Percentiles rank a stretch among this genome's conserved stretches.
Evolutionary conservation across 37 sponge, comb jelly and placozoan species (phyloP).

Genomic region (Aplysina aerophoba): DNA sequence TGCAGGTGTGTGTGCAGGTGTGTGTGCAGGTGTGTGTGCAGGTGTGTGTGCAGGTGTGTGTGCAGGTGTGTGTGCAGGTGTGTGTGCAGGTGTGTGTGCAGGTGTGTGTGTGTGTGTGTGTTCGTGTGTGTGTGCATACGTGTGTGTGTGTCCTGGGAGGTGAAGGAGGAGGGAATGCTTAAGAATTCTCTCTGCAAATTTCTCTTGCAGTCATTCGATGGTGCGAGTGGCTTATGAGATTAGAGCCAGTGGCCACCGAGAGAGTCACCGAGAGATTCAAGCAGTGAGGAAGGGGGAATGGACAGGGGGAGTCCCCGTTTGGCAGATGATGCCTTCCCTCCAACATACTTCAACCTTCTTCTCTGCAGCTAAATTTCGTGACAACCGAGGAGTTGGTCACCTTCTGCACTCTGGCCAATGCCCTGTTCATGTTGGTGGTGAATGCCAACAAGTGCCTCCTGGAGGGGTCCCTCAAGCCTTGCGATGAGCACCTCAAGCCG

Average conservation of each 20-base stretch:
- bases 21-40: not conserved
- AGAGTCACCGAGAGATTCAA: no score
- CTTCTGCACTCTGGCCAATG: slow-evolving; percentile 46
- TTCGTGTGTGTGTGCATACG: no score
- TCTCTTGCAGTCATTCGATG: no score
- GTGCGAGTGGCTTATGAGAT: no score
- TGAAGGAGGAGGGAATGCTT: no score
- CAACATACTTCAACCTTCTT: not conserved
- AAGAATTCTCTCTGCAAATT: no score
- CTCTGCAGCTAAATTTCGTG: slow-evolving; percentile 18
- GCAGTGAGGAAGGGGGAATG: not conserved
- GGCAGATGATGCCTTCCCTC: not conserved
- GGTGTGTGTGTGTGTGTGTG: no score
- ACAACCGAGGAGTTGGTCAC: slow-evolving; percentile 30
- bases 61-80: slow-evolving; percentile 11
- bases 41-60: not conserved
- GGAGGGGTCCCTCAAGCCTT: slow-evolving; percentile 32
- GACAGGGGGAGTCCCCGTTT: not conserved
- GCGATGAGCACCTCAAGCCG: not conserved
- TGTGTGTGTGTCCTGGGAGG: no score
- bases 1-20: not conserved
- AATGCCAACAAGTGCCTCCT: slow-evolving; percentile 49
- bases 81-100: slow-evolving; percentile 13
- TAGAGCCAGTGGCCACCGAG: no score
- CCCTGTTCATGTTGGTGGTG: slow-evolving; percentile 52